phyloP scores from a whole-genome alignment of 2,797 vertebrate species.

The Yasuhikotakia modesta region DNA sequence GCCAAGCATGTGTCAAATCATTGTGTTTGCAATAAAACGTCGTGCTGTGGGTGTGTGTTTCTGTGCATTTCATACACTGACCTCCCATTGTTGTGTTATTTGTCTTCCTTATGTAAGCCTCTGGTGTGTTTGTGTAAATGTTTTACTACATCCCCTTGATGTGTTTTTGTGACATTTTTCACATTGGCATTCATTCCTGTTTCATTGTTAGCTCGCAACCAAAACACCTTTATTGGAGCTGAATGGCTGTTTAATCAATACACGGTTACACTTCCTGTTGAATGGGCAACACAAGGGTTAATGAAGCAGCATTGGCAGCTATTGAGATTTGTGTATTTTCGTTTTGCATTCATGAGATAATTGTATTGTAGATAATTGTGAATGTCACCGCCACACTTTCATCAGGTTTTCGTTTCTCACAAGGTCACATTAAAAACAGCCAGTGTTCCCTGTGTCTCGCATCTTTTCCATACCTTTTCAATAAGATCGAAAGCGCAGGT shows the following conservation, averaged over 20 bases:
- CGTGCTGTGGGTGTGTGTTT: constrained; percentile 31
- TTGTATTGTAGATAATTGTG: constrained; percentile 13
- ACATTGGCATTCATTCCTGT: constrained; percentile 27
- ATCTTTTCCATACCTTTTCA: too few species aligned
- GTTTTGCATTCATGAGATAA: constrained; percentile 16
- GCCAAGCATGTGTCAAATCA: constrained; percentile 21
- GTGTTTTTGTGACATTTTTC: not conserved
- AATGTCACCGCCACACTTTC: too few species aligned
- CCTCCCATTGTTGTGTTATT: constrained; percentile 25
- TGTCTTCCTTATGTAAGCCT: constrained; percentile 43
- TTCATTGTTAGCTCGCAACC: not conserved
- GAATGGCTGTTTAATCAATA: constrained; percentile 68
- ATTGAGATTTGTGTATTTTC: constrained; percentile 12
- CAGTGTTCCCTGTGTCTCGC: too few species aligned
- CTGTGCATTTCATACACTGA: constrained; percentile 6
- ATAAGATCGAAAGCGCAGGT: too few species aligned
- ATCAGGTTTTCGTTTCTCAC: too few species aligned
- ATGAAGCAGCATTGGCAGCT: constrained; percentile 66
- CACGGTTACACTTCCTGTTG: constrained; percentile 69
- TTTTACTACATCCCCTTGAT: not conserved
- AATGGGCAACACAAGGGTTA: constrained; percentile 68
- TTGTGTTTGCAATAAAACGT: constrained; percentile 40
- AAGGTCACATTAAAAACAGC: too few species aligned
- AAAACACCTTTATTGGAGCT: constrained; percentile 24
- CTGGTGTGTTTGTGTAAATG: constrained; percentile 1